Base-by-base conservation (phyloP, 1,140 invertebrate genomes). In the Condylostylus longicornis region DNA sequence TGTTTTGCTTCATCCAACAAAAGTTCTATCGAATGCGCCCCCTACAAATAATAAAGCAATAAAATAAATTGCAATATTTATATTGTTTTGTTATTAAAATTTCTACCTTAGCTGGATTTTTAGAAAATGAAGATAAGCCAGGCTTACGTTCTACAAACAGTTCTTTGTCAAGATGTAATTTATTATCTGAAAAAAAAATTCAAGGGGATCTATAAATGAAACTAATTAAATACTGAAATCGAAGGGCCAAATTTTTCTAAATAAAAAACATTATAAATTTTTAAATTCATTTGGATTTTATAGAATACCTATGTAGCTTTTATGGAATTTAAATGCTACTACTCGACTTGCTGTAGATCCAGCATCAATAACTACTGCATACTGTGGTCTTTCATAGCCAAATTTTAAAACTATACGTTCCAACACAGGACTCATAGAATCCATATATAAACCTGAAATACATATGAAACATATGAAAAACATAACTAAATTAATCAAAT, bases 301-400 rank as follows among this genome's bases (percentile, higher is more conserved):
- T n/a, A n/a, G n/a, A n/a, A 51, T 49, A 76, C 74, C 71, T 58
- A 68, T 48, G n/a, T 58, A 53, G 5, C 79, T 77, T 44, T 77
- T 69, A 50, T 82, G 75, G 62, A 96, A 96, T 43, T 79, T 79
- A 55, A 89, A 96, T 0, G 89, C 82, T 45, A 93, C 68, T 9
- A 96, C 74, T 40, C 93, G 72, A 32, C 87, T 87, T 1, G 91
- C 94, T 0, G 94, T 97, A 17, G 87, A 93, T 10, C 93, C 93
- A 2, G 90, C 91, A 67, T 98, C 93, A 40, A 97, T 86, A 29
- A 97, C 78, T n/a, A 93, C 81, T 0, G 85, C 86, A 67, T 91
- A 81, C 37, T 84, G 77, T 18, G 74, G 69, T 40, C 79, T 73
- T 53, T 77, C 67, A 48, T 79, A 72, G 5, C 79, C 79, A 22